Evolutionary conservation across 2,888 invertebrate species (phyloP), one percentile per base, ranked within the genome.

Genomic region (Sussaba pulchella): DNA sequence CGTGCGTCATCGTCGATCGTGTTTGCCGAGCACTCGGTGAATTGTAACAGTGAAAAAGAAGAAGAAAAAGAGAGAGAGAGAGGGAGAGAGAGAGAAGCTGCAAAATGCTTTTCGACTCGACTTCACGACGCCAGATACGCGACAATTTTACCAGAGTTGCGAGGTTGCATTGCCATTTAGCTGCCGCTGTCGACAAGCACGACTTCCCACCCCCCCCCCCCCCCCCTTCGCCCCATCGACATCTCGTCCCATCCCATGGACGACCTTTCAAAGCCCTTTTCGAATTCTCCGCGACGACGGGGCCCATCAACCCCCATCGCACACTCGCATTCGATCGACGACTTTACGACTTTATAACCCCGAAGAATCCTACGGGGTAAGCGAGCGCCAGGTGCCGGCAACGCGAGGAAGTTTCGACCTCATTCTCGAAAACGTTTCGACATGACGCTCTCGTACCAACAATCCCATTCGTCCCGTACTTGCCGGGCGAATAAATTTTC

Each of bases 251-350:
- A 14, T 36, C 50, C n/a, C n/a, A 45, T 5, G 52, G 70, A 70
- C 64, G 81, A 81, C 70, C 69, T 77, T 70, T 76, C 24, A 12
- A 52, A 77, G 70, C 81, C 81, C 81, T 77, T 78, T 78, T 66
- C 74, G 70, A 74, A 81, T 81, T 81, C 70, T 78, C 70, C 39
- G 61, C 61, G 69, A 69, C 57, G 57, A 41, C 24, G 17, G 19
- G 67, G 45, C 54, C 45, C 61, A 52, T 45, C 67, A 63, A 63
- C 41, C 81, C n/a, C 57, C 69, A 69, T 63, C 41, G 54, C 39
- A 57, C 8, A 31, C 47, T 39, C 77, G 72, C 31, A 47, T 67
- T 81, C 81, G 74, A 78, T 77, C 78, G 50, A 50, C 47, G 26
- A 74, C 43, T 81, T 78, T 81, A 81, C 78, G 81, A 78, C 77